Conservation (phyloP, 2,888 invertebrate species). For the Drosophila anceps region DNA sequence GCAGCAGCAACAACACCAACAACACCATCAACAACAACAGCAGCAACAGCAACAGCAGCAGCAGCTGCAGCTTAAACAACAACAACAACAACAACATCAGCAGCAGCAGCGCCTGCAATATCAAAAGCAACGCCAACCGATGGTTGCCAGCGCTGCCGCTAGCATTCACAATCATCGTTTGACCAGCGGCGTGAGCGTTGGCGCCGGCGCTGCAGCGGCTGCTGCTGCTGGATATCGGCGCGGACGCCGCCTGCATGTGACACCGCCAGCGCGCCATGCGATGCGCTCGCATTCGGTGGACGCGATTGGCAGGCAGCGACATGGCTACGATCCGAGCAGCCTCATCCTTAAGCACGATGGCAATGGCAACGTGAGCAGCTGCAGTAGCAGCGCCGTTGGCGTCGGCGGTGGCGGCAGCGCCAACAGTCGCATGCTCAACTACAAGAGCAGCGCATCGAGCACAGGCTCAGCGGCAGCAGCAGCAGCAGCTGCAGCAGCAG, state of each 20-base stretch:
- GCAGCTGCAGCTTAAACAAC: slow-evolving; percentile 43
- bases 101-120: slow-evolving; percentile 82
- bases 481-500: slow-evolving; percentile 47
- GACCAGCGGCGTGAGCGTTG: slow-evolving; percentile 55
- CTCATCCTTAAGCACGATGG: slow-evolving; percentile 84
- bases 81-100: slow-evolving; percentile 50
- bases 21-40: slow-evolving; percentile 59
- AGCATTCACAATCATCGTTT: slow-evolving; percentile 83
- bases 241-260: slow-evolving; percentile 65
- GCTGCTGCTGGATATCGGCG: slow-evolving; percentile 79
- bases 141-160: slow-evolving; percentile 79
- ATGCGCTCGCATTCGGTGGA: slow-evolving; percentile 85
- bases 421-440: slow-evolving; percentile 82
- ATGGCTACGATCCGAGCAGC: slow-evolving; percentile 80
- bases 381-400: slow-evolving; percentile 58
- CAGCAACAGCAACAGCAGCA: slow-evolving; percentile 40
- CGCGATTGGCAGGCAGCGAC: slow-evolving; percentile 82
- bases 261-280: slow-evolving; percentile 60
- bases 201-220: slow-evolving; percentile 52
- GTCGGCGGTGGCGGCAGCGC: slow-evolving; percentile 24
- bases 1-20: slow-evolving; percentile 54
- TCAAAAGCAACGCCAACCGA: slow-evolving; percentile 83
- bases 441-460: slow-evolving; percentile 67
- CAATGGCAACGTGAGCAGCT: slow-evolving; percentile 69
- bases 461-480: slow-evolving; percentile 46